These are phyloP conservation scores for Crioceris asparagi DNA, from an alignment of 2,888 invertebrate species.

Conservation along the genomic window DNA sequence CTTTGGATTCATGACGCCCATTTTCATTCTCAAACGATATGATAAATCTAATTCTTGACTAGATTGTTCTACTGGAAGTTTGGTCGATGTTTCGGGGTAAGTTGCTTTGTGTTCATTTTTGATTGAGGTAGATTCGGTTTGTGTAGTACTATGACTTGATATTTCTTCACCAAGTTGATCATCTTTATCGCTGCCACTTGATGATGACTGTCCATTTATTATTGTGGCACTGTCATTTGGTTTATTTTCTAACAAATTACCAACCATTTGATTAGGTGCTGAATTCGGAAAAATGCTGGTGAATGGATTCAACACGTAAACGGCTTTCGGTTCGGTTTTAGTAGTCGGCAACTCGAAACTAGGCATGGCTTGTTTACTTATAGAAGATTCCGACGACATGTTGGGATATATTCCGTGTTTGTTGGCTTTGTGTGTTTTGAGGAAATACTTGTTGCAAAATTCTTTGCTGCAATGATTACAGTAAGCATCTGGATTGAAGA, in stretches of 20 bases:
- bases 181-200: conserved; percentile 31
- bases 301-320: conserved; percentile 34
- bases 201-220: conserved; percentile 26
- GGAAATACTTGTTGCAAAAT: conserved; percentile 96
- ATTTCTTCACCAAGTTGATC: conserved; percentile 30
- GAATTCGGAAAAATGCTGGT: conserved; percentile 65
- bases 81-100: conserved; percentile 30
- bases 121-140: conserved; percentile 34
- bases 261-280: conserved; percentile 50
- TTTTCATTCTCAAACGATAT: conserved; percentile 61
- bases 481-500: conserved; percentile 94
- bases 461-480: conserved; percentile 97
- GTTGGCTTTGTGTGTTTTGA: conserved; percentile 96
- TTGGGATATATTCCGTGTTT: conserved; percentile 82
- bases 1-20: conserved; percentile 76
- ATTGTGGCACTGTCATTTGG: conserved; percentile 25
- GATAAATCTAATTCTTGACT: conserved; percentile 60
- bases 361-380: conserved; percentile 29
- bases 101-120: conserved; percentile 32
- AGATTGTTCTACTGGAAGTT: conserved; percentile 34
- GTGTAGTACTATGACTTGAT: conserved; percentile 32
- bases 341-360: conserved; percentile 32
- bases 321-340: conserved; percentile 27
- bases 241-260: conserved; percentile 26
- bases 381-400: conserved; percentile 24